A percentile compares a stretch with the other conserved stretches of the same genome.
Evolutionary conservation across 2,888 invertebrate genomes (phyloP).

Genomic region (Oxycera nigricornis): DNA sequence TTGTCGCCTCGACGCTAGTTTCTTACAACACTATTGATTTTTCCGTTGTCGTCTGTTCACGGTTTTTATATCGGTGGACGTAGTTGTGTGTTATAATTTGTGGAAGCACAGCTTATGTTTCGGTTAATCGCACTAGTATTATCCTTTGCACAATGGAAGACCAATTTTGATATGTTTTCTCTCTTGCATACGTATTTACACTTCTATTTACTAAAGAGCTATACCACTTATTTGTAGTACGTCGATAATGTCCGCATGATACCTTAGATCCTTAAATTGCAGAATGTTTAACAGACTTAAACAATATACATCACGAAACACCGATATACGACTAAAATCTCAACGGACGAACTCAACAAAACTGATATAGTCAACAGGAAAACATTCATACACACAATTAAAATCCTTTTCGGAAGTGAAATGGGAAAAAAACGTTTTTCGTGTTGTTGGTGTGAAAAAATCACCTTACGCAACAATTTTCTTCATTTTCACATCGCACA

Average conservation of each 20-base stretch:
- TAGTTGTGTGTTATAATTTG: neutral
- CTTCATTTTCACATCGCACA: neutral
- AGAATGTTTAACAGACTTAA: neutral
- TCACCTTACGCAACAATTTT: slow-evolving; percentile 32
- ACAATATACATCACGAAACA: neutral
- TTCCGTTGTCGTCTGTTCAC: neutral
- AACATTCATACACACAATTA: neutral
- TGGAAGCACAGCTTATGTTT: neutral
- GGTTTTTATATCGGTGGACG: neutral
- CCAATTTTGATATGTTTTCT: slow-evolving; percentile 1
- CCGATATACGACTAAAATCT: neutral
- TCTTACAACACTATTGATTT: slow-evolving; percentile 9
- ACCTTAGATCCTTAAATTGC: neutral
- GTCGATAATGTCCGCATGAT: slow-evolving; percentile 26
- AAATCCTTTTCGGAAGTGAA: neutral
- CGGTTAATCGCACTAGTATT: neutral
- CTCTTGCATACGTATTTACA: neutral
- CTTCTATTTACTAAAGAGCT: neutral
- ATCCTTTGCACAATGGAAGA: neutral
- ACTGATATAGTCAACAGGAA: neutral
- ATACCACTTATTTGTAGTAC: neutral
- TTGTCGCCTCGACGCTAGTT: neutral
- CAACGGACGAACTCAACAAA: neutral
- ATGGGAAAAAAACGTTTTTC: neutral
- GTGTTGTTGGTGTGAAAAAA: neutral